Conservation (phyloP, 53 echinoderm and acorn worm genomes). For the Crossaster papposus region DNA sequence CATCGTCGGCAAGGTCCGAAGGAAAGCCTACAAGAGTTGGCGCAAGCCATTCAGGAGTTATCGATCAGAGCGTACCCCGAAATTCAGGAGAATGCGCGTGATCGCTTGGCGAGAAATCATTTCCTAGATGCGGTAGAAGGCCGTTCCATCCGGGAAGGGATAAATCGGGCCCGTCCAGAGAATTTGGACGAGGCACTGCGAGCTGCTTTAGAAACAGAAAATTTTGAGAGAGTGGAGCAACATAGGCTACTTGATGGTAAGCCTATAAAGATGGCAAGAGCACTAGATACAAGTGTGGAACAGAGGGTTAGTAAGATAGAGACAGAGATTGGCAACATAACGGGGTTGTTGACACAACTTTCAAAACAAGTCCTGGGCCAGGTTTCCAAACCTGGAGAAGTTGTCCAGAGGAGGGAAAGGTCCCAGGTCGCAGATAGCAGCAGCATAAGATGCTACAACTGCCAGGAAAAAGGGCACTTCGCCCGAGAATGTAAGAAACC, state of each 20-base stretch:
- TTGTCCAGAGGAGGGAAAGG: background rate
- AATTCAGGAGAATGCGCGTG: constrained; percentile 15
- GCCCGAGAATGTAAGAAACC: background rate
- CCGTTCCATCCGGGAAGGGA: background rate
- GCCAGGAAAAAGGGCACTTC: too few relatives aligned
- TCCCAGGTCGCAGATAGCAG: background rate
- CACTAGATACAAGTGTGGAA: background rate
- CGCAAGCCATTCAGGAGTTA: constrained; percentile 44
- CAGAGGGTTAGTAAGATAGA: background rate
- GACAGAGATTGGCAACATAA: background rate
- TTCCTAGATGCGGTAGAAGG: constrained; percentile 8
- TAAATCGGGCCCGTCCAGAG: constrained; percentile 6
- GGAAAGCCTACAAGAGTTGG: constrained; percentile 24
- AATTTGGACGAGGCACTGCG: constrained; percentile 1
- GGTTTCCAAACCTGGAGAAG: background rate
- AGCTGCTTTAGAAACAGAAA: constrained; percentile 19
- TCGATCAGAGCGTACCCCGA: constrained; percentile 46
- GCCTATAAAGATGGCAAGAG: constrained; percentile 32
- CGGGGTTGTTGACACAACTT: background rate
- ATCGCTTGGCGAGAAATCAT: constrained; percentile 2
- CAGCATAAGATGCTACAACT: background rate
- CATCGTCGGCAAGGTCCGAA: constrained; percentile 21
- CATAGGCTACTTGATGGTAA: constrained; percentile 10
- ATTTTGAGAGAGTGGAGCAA: constrained; percentile 20
- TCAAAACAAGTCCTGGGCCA: background rate